Base-by-base conservation (phyloP, 2,113 vertebrate species). In the Falco punctatus region DNA sequence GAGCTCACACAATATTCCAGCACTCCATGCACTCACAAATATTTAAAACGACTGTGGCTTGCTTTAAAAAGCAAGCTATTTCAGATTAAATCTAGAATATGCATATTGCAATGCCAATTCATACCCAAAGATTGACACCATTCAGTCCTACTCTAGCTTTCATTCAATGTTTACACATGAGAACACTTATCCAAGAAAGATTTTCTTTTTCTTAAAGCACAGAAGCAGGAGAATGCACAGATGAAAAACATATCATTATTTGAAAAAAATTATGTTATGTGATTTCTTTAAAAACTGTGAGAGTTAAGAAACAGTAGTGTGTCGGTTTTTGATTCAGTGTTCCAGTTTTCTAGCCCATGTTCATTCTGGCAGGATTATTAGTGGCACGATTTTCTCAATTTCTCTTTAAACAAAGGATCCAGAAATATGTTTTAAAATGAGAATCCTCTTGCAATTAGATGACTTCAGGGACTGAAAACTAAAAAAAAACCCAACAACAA, bases 51-150 rank as follows among this genome's bases (percentile, higher is more conserved):
- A 27, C 27, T 72, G 55, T 58, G 44, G 5, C 10, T 94, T 86
- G 24, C 42, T 94, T 79, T 87, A 72, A 55, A 90, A 92, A 87
- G 49, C 30, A 94, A 94, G 42, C 2, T 72, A 22, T 87, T 95
- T 79, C 44, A 81, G 38, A 14, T 30, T 87, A 92, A 72, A 65
- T 92, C 72, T 83, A 72, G 44, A 85, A 20, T 62, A 92, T 27
- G 2, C 10, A 54, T 26, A 32, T 9, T 59, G 35, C 0, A 6
- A 13, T 33, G 35, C 6, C 35, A 81, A 15, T 93, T 88, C n/a
- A 71, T 5, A 55, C 17, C 67, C 38, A 49, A 93, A 91, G 32
- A 14, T 8, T 44, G 9, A 72, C 72, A 86, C 38, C 1, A 65
- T 65, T 80, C n/a, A 21, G 32, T 52, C 27, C 83, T 81, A 26